phyloP scores from a whole-genome alignment of 2,797 vertebrate species.

The Artibeus lituratus region DNA sequence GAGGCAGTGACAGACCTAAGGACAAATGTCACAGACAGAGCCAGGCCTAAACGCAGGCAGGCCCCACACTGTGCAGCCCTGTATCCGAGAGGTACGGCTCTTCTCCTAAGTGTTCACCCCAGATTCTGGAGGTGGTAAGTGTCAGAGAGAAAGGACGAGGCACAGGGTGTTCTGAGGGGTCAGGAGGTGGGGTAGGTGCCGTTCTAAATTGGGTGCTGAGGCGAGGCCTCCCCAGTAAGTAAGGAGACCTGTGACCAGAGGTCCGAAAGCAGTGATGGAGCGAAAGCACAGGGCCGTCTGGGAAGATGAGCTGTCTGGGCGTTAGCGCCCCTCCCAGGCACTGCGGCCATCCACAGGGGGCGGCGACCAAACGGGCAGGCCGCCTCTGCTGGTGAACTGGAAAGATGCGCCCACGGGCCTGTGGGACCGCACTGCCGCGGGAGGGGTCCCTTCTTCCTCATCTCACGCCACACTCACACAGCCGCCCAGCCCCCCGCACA shows the following conservation, averaged over 20 bases:
- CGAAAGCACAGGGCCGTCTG: neutral
- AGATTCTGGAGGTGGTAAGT: neutral
- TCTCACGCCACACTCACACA: neutral
- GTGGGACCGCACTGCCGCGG: too few relatives aligned
- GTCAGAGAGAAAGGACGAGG: neutral
- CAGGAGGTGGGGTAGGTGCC: neutral
- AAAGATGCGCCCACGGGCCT: neutral
- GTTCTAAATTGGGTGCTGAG: neutral
- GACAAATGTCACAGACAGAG: neutral
- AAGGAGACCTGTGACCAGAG: neutral
- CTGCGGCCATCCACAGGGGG: neutral
- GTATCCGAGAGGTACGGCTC: neutral
- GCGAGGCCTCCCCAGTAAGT: neutral
- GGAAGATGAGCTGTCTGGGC: neutral
- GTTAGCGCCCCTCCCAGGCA: fast-evolving
- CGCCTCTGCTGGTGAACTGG: neutral
- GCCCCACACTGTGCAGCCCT: neutral
- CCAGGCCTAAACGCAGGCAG: neutral
- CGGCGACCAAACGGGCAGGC: neutral
- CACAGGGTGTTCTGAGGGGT: neutral
- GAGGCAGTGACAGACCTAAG: neutral
- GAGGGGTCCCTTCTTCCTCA: neutral
- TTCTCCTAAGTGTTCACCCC: neutral
- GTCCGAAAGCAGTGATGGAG: neutral
- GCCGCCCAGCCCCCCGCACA: neutral